Base-by-base conservation (phyloP, 2,113 vertebrate species). In the Triplophysa tibetana region DNA sequence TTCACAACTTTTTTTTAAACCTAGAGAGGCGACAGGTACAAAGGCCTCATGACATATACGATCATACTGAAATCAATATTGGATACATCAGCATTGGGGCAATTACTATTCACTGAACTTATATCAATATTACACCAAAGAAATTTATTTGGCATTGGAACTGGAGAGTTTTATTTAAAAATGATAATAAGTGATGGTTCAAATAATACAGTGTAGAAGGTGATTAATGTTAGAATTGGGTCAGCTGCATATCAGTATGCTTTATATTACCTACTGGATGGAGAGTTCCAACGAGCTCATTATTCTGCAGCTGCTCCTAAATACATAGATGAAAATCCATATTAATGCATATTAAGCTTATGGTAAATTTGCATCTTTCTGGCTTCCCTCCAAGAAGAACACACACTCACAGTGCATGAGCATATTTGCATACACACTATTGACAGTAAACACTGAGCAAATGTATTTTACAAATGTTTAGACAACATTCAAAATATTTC, bases 261-360 rank as follows among this genome's bases (percentile, higher is more conserved):
- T 61, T 74, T 61, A 58, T 17, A 19, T 45, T 48, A 61, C 11
- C 38, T 24, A 45, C 38, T 62, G 13, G 58, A 48, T 16, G 24
- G 58, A 78, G 75, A 79, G 70, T 73, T 70, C 75, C 83, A 84
- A 76, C 75, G 75, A 81, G 65, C 83, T 81, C 58, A 75, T 84
- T 84, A 81, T 84, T 84, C 80, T 81, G n/a, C 73, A 73, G 75
- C 64, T 85, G 81, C 75, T 67, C 75, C 70, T 48, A 52, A 61
- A 62, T 75, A 78, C 38, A 78, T 69, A 64, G 19, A 67, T 66
- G 73, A 60, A 78, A 75, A 78, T 79, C 74, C 78, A 75, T 81
- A 83, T 70, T 79, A 80, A 76, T 83, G 79, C 69, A 77, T 62
- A 81, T 79, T 56, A 56, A 83, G 72, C 75, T 66, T 85, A 77